Evolutionary conservation across 2,888 invertebrate genomes (phyloP).

Genomic region (Malacosoma neustria): DNA sequence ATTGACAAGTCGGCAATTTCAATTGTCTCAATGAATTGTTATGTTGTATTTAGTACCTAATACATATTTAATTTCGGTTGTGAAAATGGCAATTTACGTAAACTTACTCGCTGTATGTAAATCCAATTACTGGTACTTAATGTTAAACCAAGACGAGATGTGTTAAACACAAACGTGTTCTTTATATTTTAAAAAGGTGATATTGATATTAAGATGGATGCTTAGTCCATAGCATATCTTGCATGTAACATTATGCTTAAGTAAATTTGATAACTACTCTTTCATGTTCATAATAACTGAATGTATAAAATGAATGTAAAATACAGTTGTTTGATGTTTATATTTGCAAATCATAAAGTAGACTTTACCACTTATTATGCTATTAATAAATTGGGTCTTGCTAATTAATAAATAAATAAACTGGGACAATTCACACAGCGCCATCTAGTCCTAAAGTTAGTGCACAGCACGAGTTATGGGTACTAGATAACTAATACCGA

Average conservation of each 20-base stretch:
- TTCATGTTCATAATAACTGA: not conserved
- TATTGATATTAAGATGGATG: slow-evolving; percentile 30
- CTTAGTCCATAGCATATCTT: slow-evolving; percentile 49
- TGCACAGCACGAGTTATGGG: too few species aligned
- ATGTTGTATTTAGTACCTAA: slow-evolving; percentile 60
- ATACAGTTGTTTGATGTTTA: not conserved
- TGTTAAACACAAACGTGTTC: slow-evolving; percentile 65
- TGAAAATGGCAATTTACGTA: slow-evolving; percentile 73
- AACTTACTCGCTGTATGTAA: slow-evolving; percentile 62
- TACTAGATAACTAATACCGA: too few species aligned
- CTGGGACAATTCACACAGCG: too few species aligned
- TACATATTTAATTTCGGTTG: slow-evolving; percentile 74
- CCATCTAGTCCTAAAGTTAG: too few species aligned
- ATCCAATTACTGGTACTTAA: slow-evolving; percentile 61
- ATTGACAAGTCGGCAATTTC: slow-evolving; percentile 32
- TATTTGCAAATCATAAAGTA: not conserved
- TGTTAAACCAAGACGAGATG: slow-evolving; percentile 51
- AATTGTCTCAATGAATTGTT: slow-evolving; percentile 43
- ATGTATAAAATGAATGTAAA: not conserved
- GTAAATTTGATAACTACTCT: not conserved
- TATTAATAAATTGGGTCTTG: too few species aligned
- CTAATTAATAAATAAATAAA: too few species aligned
- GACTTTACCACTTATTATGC: not conserved
- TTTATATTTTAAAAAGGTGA: slow-evolving; percentile 49
- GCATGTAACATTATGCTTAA: slow-evolving; percentile 12